phyloP scores from a whole-genome alignment of 2,797 vertebrate genomes.

The Melanotaenia trifasciata region DNA sequence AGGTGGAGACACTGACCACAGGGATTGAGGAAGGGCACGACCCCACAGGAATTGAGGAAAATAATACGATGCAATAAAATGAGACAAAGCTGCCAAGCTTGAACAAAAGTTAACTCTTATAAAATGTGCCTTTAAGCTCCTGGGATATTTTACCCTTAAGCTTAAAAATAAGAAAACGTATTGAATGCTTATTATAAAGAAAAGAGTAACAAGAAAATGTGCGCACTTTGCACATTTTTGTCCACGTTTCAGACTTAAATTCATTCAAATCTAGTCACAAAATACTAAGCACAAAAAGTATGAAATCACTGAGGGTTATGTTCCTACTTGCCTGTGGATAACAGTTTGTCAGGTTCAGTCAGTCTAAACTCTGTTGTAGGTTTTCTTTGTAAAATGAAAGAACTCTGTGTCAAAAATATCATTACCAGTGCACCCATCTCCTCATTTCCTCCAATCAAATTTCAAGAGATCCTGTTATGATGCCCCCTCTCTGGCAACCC shows the following conservation, averaged over 20 bases:
- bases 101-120: slow-evolving; percentile 42
- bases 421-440: slow-evolving; percentile 69
- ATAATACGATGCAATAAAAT: slow-evolving; percentile 7
- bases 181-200: neutral
- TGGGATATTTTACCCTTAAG: slow-evolving; percentile 29
- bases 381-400: slow-evolving; percentile 65
- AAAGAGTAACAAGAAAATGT: slow-evolving; percentile 29
- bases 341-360: slow-evolving; percentile 44
- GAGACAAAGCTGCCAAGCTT: slow-evolving; percentile 18
- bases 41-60: slow-evolving; percentile 27
- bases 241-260: slow-evolving; percentile 38
- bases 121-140: slow-evolving; percentile 26
- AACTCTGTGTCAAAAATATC: slow-evolving; percentile 73
- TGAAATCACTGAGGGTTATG: slow-evolving; percentile 51
- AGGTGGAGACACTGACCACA: slow-evolving; percentile 73
- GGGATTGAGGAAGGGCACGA: slow-evolving; percentile 43
- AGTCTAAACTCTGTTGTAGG: slow-evolving; percentile 44
- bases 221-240: slow-evolving; percentile 37
- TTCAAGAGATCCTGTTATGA: slow-evolving; percentile 74
- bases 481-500: slow-evolving; percentile 59
- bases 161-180: slow-evolving; percentile 36
- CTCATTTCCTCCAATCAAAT: slow-evolving; percentile 61
- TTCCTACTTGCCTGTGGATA: slow-evolving; percentile 53
- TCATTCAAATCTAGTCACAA: slow-evolving; percentile 42
- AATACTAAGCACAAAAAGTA: slow-evolving; percentile 23